Conservation (phyloP, 37 sponge, comb jelly and placozoan genomes). For the Mnemiopsis leidyi region DNA sequence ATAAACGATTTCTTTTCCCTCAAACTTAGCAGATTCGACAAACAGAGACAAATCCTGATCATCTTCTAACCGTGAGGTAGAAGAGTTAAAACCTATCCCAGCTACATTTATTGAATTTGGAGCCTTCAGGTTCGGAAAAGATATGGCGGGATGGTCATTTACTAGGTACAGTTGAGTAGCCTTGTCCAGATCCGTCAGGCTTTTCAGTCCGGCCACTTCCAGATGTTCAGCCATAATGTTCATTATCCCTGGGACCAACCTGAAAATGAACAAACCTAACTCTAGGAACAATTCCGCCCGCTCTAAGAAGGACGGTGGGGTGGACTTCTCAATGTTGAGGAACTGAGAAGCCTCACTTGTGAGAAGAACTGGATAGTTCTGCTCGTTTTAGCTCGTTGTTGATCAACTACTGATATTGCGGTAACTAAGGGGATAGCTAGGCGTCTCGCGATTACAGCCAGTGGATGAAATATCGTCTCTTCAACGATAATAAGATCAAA, state of each 20-base stretch:
- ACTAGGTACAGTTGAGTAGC: conserved; percentile 7
- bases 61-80: not conserved
- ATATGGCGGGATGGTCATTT: conserved; percentile 25
- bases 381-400: not conserved
- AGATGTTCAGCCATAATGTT: not conserved
- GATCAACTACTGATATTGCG: conserved; percentile 14
- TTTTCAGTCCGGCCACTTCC: not conserved
- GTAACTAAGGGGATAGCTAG: not conserved
- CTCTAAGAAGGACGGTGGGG: not conserved
- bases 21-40: not conserved
- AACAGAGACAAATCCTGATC: not conserved
- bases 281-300: not conserved
- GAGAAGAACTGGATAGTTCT: not conserved
- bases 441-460: not conserved
- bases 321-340: not conserved
- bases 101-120: conserved; percentile 1
- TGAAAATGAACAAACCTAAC: not conserved
- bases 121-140: conserved; percentile 18
- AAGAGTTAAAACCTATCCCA: not conserved
- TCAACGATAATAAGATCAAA: conserved; percentile 4
- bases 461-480: not conserved
- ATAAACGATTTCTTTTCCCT: not conserved
- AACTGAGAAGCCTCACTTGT: conserved; percentile 40
- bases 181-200: conserved; percentile 22
- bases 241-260: not conserved